Base-by-base conservation (phyloP, 2,113 vertebrate species). In the Neotoma lepida region DNA sequence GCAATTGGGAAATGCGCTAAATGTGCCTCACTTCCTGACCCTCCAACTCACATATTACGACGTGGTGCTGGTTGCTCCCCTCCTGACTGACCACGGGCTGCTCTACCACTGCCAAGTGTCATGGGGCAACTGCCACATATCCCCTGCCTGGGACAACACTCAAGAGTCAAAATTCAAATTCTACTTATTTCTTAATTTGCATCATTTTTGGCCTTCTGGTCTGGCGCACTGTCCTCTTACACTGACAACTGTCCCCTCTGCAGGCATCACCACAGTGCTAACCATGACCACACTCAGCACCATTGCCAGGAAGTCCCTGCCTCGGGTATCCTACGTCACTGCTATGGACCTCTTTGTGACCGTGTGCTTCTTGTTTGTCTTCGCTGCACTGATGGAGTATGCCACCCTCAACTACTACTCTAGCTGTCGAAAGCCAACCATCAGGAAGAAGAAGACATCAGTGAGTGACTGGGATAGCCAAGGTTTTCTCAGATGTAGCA, bases 271-370 rank as follows among this genome's bases (percentile, higher is more conserved):
- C 78, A 99, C 99, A 0, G 99, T 99, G 56, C 97, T 99, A 95
- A 99, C 99, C 20, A 99, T 99, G 99, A 99, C 99, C 74, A 99
- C 99, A 0, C 98, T 99, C 97, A 99, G 99, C 95, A 99, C 99
- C 56, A 99, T 99, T 51, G 99, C 99, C 70, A 98, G 99, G 97
- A 99, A 99, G 2, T 99, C 99, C 0, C 96, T 99, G 88, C 99
- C 99, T 14, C 98, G 99, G 30, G 99, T 99, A 64, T 99, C 99
- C 63, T 99, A 99, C 0, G 98, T 99, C 98, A 99, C 99, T 0
- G 99, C 99, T 94, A 99, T 99, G 99, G 99, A 99, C 97, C 98
- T 99, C 61, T 99, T 99, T 77, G 99, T 99, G 97, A 99, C 99
- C 0, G 99, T 99, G 88, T 99, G 99, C 98, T 99, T 99, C 98